Evolutionary conservation across 1,140 invertebrate genomes (phyloP), one percentile per base, ranked within the genome.

Genomic region (Calycopis cecrops): DNA sequence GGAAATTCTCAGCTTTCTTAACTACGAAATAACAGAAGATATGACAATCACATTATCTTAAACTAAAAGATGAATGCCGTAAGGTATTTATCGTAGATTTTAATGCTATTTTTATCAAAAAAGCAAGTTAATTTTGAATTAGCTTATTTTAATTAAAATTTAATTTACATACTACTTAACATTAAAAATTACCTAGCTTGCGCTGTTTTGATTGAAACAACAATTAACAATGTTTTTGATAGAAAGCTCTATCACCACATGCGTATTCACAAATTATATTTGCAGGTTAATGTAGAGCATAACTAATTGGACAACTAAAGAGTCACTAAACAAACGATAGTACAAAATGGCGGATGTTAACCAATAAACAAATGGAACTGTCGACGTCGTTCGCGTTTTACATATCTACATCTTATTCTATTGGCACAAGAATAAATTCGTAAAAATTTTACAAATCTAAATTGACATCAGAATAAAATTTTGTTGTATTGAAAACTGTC

Each of bases 311-410:
- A 65, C 40, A 12, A 44, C 40, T 44, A 76, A 62, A 73, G 78
- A 86, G 80, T 85, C 83, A 85, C 81, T 86, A 85, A 86, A 85
- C 81, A 86, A 85, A 85, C 83, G 83, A 86, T 75, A 80, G 78
- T 82, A 86, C 83, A 86, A 86, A 86, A 86, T 86, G 83, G 83
- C 83, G 83, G 83, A 85, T 83, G 79, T 79, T 84, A 86, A 83
- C 79, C 83, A 86, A 86, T 85, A 86, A 86, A 85, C 81, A 86
- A 86, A 85, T 79, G 76, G 76, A 78, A 73, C 71, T 81, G 68
- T 81, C 75, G 78, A 76, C 71, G 71, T 68, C 78, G 69, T 9
- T 67, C 62, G 59, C 49, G 60, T 70, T 72, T 53, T 56, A 61
- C 47, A 61, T 64, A 66, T 64, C 59, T 62, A 57, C 54, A 67